A percentile compares a stretch with the other conserved stretches of the same genome.
Conservation (phyloP, 2,888 invertebrate genomes). For the Dromius quadrimaculatus region DNA sequence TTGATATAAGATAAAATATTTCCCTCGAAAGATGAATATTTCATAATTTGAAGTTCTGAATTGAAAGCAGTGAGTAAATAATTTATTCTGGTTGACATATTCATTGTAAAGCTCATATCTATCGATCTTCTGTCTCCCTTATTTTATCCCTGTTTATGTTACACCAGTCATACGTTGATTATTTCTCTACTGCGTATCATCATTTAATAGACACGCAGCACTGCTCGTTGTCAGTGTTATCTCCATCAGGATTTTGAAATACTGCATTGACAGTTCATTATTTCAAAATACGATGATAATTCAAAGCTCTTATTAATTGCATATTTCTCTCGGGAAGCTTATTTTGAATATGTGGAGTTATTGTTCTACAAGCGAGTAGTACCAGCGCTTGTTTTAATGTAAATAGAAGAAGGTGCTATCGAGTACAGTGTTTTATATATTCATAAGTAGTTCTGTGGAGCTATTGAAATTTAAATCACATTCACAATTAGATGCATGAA, state of each 20-base stretch:
- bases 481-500: no score
- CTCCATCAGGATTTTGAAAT: conserved; percentile 32
- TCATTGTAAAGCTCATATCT: conserved; percentile 4
- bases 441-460: no score
- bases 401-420: no score
- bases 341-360: not conserved
- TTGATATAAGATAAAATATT: no score
- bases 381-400: no score
- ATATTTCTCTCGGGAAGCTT: no score
- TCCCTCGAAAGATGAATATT: no score
- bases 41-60: no score
- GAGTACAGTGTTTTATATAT: no score
- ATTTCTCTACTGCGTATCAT: conserved; percentile 35
- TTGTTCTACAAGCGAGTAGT: no score
- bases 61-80: no score
- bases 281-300: conserved; percentile 36
- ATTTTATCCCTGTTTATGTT: no score
- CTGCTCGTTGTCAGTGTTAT: conserved; percentile 16
- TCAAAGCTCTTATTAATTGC: conserved; percentile 4
- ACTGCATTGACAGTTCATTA: conserved; percentile 17
- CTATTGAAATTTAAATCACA: not conserved
- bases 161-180: conserved; percentile 40
- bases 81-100: conserved; percentile 5
- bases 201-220: conserved; percentile 34
- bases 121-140: not conserved